A percentile compares a stretch with the other conserved stretches of the same genome.
Evolutionary conservation across 2,113 vertebrate genomes (phyloP).

Genomic region (Sphaerodactylus townsendi): DNA sequence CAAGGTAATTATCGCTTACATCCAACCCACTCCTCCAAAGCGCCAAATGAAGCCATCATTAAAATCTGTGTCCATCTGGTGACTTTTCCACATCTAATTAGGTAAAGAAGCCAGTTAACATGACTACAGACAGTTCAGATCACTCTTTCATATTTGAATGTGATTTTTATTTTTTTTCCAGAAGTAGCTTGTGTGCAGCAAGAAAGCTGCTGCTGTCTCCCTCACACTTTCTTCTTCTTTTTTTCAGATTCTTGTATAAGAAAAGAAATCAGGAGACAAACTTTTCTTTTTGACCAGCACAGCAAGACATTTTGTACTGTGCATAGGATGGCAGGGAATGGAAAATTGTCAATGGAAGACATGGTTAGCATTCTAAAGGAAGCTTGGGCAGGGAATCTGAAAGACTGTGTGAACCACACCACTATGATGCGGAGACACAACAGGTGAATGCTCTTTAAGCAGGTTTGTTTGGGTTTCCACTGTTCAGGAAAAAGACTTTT

Average conservation of each 20-base stretch:
- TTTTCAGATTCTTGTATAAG: not conserved
- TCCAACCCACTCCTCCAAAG: conserved; percentile 68
- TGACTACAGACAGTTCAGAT: conserved; percentile 54
- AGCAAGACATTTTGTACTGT: not conserved
- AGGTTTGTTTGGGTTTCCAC: conserved; percentile 47
- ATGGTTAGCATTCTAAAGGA: not conserved
- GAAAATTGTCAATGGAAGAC: not conserved
- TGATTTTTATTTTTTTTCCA: not conserved
- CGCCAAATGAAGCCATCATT: conserved; percentile 75
- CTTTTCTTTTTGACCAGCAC: not conserved
- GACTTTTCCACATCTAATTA: conserved; percentile 74
- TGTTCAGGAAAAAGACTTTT: conserved; percentile 4
- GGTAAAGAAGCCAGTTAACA: conserved; percentile 66
- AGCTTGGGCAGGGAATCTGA: not conserved
- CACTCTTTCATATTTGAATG: conserved; percentile 13
- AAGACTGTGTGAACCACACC: not conserved
- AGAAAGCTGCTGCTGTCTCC: conserved; percentile 18
- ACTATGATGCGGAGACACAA: not conserved
- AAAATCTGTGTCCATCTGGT: conserved; percentile 74
- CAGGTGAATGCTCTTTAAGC: not conserved
- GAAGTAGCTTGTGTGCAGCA: conserved; percentile 14
- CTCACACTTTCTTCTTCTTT: not conserved
- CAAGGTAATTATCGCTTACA: conserved; percentile 76
- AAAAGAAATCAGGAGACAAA: not conserved
- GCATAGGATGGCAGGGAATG: not conserved